A percentile compares a stretch with the other conserved stretches of the same genome.
Conservation (phyloP, 1,140 invertebrate species). For the Drosophila littoralis region DNA sequence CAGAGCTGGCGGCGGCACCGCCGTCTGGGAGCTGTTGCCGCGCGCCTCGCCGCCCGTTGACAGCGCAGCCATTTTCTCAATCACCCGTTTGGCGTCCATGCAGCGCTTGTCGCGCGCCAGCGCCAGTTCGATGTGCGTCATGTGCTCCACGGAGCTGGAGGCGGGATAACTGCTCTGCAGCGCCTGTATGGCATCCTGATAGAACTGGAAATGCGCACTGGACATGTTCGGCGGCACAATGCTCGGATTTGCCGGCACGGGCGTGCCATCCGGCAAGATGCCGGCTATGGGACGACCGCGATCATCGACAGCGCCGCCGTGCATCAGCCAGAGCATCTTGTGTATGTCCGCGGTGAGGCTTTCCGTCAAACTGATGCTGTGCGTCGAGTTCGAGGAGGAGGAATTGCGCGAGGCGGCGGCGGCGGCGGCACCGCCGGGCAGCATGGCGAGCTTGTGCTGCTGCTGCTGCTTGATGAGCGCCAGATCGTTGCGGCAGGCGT, state of each 20-base stretch:
- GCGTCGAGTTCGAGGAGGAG: constrained; percentile 75
- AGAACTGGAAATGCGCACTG: constrained; percentile 76
- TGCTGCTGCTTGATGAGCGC: constrained; percentile 53
- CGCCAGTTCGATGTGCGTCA: constrained; percentile 63
- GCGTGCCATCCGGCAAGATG: constrained; percentile 56
- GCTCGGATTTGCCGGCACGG: constrained; percentile 55
- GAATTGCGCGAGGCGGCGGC: constrained; percentile 62
- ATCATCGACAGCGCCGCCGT: constrained; percentile 72
- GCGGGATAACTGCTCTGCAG: constrained; percentile 60
- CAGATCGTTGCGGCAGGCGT: constrained; percentile 34
- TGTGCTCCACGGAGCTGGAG: constrained; percentile 58
- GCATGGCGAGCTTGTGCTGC: constrained; percentile 38
- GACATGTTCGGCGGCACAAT: constrained; percentile 77
- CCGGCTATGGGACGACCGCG: constrained; percentile 65
- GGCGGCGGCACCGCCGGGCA: constrained; percentile 33
- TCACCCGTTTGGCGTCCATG: constrained; percentile 63
- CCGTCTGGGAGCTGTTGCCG: not conserved
- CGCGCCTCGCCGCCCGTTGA: constrained; percentile 52
- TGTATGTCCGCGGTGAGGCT: constrained; percentile 80
- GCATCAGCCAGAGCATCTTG: constrained; percentile 82
- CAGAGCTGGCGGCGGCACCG: constrained; percentile 36
- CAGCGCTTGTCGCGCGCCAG: constrained; percentile 63
- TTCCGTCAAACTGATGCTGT: constrained; percentile 75
- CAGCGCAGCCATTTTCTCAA: constrained; percentile 18
- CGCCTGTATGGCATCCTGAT: constrained; percentile 78